Percentiles rank a stretch among this genome's conserved stretches.
Conservation (phyloP, 1,140 invertebrate species). For the Halyomorpha halys region DNA sequence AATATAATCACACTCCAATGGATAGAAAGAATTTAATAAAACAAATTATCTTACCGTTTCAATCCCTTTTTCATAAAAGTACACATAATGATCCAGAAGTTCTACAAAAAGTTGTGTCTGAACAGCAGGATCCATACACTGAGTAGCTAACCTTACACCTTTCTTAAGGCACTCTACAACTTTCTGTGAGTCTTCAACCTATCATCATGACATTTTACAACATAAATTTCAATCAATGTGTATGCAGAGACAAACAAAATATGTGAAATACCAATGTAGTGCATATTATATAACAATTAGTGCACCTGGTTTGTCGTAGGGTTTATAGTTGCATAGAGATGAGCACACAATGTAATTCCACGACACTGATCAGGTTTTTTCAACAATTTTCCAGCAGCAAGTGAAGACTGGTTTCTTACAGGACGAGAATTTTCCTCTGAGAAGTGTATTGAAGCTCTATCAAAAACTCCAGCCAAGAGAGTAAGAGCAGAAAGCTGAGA, state of each 20-base stretch:
- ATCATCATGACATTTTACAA: constrained; percentile 26
- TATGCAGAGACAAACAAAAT: neutral
- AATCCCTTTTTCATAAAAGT: constrained; percentile 90
- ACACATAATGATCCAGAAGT: constrained; percentile 86
- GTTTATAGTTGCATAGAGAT: constrained; percentile 54
- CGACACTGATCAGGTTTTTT: constrained; percentile 97
- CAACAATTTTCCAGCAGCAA: constrained; percentile 87
- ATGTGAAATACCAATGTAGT: neutral
- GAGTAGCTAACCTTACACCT: constrained; percentile 84
- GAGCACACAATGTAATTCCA: constrained; percentile 80
- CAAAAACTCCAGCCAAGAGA: constrained; percentile 88
- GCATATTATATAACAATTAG: neutral
- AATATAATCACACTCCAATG: no score
- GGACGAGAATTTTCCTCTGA: constrained; percentile 94
- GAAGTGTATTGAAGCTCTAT: constrained; percentile 80
- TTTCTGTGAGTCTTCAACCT: constrained; percentile 80
- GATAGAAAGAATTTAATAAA: neutral
- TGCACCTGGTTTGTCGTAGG: neutral
- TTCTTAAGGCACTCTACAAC: constrained; percentile 95
- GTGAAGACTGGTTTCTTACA: constrained; percentile 83
- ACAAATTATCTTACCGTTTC: constrained; percentile 50
- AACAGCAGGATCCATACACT: constrained; percentile 95
- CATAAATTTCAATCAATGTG: neutral
- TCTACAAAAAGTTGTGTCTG: constrained; percentile 94
- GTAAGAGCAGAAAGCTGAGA: constrained; percentile 92